Evolutionary conservation across 2,797 vertebrate genomes (phyloP), one percentile per base, ranked within the genome.

Genomic region (Chiroxiphia lanceolata): DNA sequence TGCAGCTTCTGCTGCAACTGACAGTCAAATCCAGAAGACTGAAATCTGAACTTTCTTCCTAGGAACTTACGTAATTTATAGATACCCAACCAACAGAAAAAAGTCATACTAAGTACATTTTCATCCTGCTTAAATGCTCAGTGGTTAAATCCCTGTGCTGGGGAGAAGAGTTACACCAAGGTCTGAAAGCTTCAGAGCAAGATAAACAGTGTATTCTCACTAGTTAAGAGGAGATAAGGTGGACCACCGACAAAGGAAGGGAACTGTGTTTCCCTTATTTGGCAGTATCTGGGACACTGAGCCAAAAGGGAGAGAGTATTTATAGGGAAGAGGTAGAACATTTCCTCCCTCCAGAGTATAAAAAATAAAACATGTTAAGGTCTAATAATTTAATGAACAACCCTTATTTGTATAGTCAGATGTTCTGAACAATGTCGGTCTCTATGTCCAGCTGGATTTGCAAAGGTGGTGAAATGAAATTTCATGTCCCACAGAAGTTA

Each of bases 121-220:
- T 95, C 23, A 64, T 94, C 48, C 48, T 77, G 34, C 47, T 89
- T 81, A 87, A 96, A 61, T 88, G 80, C 56, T 93, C 38, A 10
- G 74, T 91, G 87, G 89, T 94, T 94, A 92, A 96, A 91, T 96
- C 96, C 93, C 91, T 6, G 4, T 60, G 87, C 72, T 15, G 53
- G 75, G 93, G 70, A 92, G 86, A 80, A 70, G 80, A 97, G 90
- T 96, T 90, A 76, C 65, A 75, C 82, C 87, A 22, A 95, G 94
- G 90, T 94, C 89, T 97, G 57, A 50, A 91, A 86, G 89, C 84
- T 96, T 96, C 89, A 95, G 92, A 94, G 76, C 87, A 88, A 97
- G 96, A 97, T 97, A 97, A 97, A 96, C 94, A 92, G 87, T 45
- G 67, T 78, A 27, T 42, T 94, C 94, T 96, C 76, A 76, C 84